phyloP scores from a whole-genome alignment of 2,888 invertebrate species.

The Tupiocoris notatus region DNA sequence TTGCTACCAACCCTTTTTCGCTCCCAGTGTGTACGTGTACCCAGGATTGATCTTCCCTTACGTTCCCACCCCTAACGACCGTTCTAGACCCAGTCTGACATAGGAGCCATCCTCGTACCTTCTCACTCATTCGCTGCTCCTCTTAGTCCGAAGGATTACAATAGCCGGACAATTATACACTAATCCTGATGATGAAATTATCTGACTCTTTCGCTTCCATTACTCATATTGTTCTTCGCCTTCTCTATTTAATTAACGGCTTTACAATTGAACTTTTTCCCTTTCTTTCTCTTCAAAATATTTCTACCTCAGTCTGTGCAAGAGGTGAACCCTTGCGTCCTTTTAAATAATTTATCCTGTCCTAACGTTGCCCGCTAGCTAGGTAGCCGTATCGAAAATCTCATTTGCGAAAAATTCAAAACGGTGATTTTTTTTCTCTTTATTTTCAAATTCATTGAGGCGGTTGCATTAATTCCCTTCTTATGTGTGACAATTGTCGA shows the following conservation, averaged over 20 bases:
- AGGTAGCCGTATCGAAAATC: too few species aligned
- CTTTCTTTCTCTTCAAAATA: neutral
- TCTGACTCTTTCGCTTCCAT: conserved; percentile 41
- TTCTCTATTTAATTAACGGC: conserved; percentile 34
- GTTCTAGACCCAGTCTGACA: neutral
- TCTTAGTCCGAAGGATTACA: conserved; percentile 45
- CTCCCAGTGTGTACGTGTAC: conserved; percentile 26
- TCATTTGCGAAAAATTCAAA: too few species aligned
- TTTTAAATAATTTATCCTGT: too few species aligned
- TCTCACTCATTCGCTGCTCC: conserved; percentile 21
- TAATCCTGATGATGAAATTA: conserved; percentile 48
- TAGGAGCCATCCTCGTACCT: conserved; percentile 26
- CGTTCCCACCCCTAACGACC: neutral
- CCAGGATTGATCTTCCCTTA: conserved; percentile 36
- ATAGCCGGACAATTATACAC: conserved; percentile 47
- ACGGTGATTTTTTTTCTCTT: too few species aligned
- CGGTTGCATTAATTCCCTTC: too few species aligned
- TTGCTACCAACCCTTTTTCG: too few species aligned
- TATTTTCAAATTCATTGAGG: too few species aligned
- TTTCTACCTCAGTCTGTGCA: too few species aligned
- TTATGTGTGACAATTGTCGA: too few species aligned
- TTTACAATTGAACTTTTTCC: conserved; percentile 17
- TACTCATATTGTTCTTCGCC: conserved; percentile 37
- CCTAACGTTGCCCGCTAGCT: too few species aligned
- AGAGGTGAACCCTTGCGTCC: too few species aligned